Conservation (phyloP, 2,888 invertebrate species). For the Phrixothrix hirtus region DNA sequence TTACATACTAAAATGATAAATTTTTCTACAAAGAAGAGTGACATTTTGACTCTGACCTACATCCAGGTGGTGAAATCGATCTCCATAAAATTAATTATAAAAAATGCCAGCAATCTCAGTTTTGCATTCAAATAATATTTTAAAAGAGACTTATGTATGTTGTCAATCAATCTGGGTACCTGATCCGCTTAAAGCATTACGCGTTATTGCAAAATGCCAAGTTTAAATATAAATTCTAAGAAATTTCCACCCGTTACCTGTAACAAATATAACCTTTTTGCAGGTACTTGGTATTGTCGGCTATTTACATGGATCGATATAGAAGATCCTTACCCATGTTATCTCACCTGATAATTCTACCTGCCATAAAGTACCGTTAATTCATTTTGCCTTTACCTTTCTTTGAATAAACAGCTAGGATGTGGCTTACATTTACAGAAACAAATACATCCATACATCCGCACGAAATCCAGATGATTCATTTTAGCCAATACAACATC, state of each 20-base stretch:
- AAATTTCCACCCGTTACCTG: conserved; percentile 9
- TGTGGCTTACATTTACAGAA: too few species aligned
- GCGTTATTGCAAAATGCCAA: conserved; percentile 7
- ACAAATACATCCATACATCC: too few species aligned
- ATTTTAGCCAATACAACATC: conserved; percentile 4
- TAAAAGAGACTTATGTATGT: too few species aligned
- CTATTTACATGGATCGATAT: conserved; percentile 16
- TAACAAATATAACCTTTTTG: conserved; percentile 26
- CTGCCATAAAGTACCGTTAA: conserved; percentile 15
- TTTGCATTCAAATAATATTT: too few species aligned
- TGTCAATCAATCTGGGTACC: too few species aligned
- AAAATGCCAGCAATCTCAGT: too few species aligned
- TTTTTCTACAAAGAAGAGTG: too few species aligned
- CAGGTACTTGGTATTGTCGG: conserved; percentile 23
- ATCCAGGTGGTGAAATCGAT: too few species aligned
- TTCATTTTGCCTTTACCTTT: background rate
- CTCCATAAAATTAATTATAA: too few species aligned
- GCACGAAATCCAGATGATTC: background rate
- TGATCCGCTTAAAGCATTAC: conserved; percentile 1
- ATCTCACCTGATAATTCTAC: conserved; percentile 20
- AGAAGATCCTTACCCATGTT: conserved; percentile 10
- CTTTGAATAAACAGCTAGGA: too few species aligned
- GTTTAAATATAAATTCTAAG: conserved; percentile 13
- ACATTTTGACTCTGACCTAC: too few species aligned
- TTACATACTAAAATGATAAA: too few species aligned